These are phyloP conservation scores for Oxycera nigricornis DNA, from an alignment of 2,888 invertebrate species.

Conservation along the genomic window DNA sequence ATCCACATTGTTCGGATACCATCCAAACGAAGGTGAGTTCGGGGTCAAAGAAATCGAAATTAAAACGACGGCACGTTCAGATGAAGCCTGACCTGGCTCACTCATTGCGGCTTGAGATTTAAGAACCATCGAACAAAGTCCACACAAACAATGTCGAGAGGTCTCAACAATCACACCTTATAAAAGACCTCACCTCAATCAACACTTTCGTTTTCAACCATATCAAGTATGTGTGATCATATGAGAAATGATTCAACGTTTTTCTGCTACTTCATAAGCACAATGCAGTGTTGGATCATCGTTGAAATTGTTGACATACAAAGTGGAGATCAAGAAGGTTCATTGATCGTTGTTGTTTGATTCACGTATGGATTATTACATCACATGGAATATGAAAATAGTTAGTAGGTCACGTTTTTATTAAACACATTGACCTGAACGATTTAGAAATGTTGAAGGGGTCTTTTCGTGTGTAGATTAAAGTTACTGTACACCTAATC, in stretches of 20 bases:
- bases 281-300: background rate
- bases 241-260: background rate
- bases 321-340: background rate
- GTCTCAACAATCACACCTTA: background rate
- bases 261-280: background rate
- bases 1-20: too few relatives aligned
- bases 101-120: background rate
- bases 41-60: constrained; percentile 6
- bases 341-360: background rate
- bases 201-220: background rate
- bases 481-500: too few relatives aligned
- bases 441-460: too few relatives aligned
- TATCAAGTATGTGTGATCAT: background rate
- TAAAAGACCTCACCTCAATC: background rate
- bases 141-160: background rate
- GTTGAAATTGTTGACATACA: constrained; percentile 6
- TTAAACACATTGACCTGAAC: too few relatives aligned
- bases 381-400: background rate
- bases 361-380: background rate
- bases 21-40: background rate
- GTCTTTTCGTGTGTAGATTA: too few relatives aligned
- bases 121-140: background rate
- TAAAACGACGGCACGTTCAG: background rate
- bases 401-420: background rate
- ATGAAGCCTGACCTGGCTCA: background rate